Evolutionary conservation across 1,140 invertebrate species (phyloP).

Genomic region (Thaumetopoea pityocampa): DNA sequence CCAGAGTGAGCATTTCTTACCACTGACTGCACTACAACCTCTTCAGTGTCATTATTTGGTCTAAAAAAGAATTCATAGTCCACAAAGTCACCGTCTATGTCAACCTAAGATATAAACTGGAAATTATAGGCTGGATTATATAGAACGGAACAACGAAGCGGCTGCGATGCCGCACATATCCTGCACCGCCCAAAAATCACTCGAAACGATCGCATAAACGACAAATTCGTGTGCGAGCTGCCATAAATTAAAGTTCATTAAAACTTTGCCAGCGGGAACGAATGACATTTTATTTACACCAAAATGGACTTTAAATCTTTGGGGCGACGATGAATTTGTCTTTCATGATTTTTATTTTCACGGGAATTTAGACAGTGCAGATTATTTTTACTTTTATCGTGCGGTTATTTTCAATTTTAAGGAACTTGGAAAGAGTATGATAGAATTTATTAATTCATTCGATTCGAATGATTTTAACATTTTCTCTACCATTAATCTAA

Average conservation of each 20-base stretch:
- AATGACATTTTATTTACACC: conserved; percentile 31
- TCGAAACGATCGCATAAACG: conserved; percentile 43
- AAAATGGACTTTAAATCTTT: conserved; percentile 35
- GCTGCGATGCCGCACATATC: conserved; percentile 37
- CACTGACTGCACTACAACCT: too few species aligned
- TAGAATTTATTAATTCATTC: conserved; percentile 25
- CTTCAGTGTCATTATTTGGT: conserved; percentile 5
- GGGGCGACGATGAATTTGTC: conserved; percentile 22
- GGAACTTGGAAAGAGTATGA: conserved; percentile 40
- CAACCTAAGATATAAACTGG: conserved; percentile 27
- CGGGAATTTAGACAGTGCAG: conserved; percentile 37
- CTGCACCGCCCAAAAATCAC: conserved; percentile 29
- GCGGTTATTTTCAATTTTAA: conserved; percentile 43
- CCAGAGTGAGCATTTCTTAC: too few species aligned
- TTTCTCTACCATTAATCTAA: conserved; percentile 14
- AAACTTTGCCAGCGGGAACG: conserved; percentile 34
- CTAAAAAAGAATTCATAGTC: conserved; percentile 11
- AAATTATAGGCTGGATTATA: conserved; percentile 44
- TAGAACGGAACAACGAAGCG: conserved; percentile 45
- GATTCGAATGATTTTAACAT: conserved; percentile 13
- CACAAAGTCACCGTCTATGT: conserved; percentile 16
- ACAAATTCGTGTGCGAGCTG: conserved; percentile 48
- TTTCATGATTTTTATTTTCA: conserved; percentile 36
- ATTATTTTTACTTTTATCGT: conserved; percentile 39
- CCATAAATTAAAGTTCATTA: conserved; percentile 64